Percentiles rank a stretch among this genome's conserved stretches.
Conservation (phyloP, 2,797 vertebrate species). For the Phyllotis vaccarum region DNA sequence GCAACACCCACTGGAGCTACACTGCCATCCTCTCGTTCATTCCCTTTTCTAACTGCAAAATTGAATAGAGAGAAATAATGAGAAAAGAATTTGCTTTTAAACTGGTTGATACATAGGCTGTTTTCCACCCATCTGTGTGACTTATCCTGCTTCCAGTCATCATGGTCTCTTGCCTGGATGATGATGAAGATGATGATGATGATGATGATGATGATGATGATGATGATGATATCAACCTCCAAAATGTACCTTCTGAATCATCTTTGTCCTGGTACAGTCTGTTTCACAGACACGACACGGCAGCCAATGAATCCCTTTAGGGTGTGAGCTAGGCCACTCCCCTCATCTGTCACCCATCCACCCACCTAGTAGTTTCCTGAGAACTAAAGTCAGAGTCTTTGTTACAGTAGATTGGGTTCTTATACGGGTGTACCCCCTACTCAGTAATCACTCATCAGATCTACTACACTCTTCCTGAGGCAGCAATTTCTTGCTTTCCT, state of each 20-base stretch:
- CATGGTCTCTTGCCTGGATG: not conserved
- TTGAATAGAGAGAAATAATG: not conserved
- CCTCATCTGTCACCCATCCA: not conserved
- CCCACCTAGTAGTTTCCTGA: constrained; percentile 24
- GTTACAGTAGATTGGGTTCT: not conserved
- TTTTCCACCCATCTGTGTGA: not conserved
- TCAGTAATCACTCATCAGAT: not conserved
- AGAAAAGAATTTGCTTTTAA: not conserved
- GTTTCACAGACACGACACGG: constrained; percentile 52
- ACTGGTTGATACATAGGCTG: not conserved
- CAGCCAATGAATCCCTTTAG: constrained; percentile 28
- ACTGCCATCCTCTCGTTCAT: not conserved
- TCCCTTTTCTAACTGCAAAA: not conserved
- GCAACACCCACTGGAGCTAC: not conserved
- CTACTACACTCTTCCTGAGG: not conserved
- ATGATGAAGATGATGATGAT: too few species aligned
- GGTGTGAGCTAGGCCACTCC: not conserved
- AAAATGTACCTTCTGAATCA: constrained; percentile 8
- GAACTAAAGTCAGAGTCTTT: constrained; percentile 28
- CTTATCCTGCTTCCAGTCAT: not conserved
- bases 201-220: too few species aligned
- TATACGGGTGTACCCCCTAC: not conserved
- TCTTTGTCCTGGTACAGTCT: not conserved
- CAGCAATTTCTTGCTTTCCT: not conserved
- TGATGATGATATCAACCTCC: constrained; percentile 19